Evolutionary conservation across 2,888 invertebrate species (phyloP).

Genomic region (Cheilosia urbana): DNA sequence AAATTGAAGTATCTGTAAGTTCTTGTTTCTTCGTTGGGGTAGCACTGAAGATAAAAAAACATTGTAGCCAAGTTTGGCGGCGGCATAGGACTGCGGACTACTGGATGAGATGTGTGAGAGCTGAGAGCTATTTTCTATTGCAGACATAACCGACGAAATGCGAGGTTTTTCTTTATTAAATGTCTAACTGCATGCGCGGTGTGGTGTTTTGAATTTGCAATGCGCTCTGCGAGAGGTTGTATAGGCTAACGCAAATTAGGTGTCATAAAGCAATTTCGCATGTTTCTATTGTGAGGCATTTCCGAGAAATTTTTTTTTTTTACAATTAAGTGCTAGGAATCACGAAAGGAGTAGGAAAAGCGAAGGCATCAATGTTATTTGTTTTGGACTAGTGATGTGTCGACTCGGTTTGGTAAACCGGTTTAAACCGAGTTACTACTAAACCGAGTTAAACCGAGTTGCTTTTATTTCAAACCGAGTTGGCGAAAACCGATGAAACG

Average conservation of each 20-base stretch:
- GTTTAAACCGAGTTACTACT: no score
- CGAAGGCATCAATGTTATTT: neutral
- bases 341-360: neutral
- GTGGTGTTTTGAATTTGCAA: neutral
- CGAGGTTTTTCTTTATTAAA: neutral
- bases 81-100: constrained; percentile 15
- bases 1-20: constrained; percentile 62
- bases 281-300: neutral
- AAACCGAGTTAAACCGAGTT: no score
- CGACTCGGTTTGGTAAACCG: no score
- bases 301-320: neutral
- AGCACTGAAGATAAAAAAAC: constrained; percentile 26
- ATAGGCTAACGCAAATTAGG: neutral
- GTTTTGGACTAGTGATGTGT: neutral
- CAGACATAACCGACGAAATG: constrained; percentile 7
- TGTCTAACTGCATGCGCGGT: neutral
- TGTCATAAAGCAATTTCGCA: neutral
- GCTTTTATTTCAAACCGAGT: no score
- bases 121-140: neutral
- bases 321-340: neutral
- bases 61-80: constrained; percentile 25
- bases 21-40: constrained; percentile 36
- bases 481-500: no score
- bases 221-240: neutral
- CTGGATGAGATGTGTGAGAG: constrained; percentile 29